These are phyloP conservation scores for Heliothis peltigera DNA, from an alignment of 2,888 invertebrate genomes.

Conservation along the genomic window DNA sequence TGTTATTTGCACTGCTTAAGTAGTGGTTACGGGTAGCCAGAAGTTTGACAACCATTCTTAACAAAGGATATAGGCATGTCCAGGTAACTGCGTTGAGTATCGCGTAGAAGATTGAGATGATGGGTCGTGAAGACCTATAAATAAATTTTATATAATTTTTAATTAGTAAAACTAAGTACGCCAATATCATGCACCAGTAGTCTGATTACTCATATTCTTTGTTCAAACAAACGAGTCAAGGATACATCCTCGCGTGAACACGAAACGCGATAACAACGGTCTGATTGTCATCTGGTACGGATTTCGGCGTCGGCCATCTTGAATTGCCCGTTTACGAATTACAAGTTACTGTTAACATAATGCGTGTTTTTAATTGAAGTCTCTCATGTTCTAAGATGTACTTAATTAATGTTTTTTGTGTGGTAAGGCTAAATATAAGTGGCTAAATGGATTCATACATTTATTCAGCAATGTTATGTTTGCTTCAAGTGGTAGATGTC, in stretches of 20 bases:
- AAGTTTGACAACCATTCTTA: too few species aligned
- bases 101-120: too few species aligned
- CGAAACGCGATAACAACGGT: constrained; percentile 61
- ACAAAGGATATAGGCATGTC: too few species aligned
- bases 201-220: constrained; percentile 54
- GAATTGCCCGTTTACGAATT: constrained; percentile 49
- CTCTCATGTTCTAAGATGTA: constrained; percentile 15
- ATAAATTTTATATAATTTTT: too few species aligned
- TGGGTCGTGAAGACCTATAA: too few species aligned
- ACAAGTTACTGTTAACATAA: constrained; percentile 49
- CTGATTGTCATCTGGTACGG: constrained; percentile 58
- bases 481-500: too few species aligned
- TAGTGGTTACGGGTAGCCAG: too few species aligned
- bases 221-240: constrained; percentile 60
- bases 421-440: not conserved
- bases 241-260: constrained; percentile 59
- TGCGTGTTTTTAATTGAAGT: constrained; percentile 49
- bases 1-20: too few species aligned
- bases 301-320: constrained; percentile 59
- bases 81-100: too few species aligned
- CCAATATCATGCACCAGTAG: constrained; percentile 30
- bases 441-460: not conserved
- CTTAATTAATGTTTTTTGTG: constrained; percentile 32
- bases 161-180: not conserved
- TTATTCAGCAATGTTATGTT: not conserved